A percentile compares a stretch with the other conserved stretches of the same genome.
These are phyloP conservation scores for Hyles vespertilio DNA, from an alignment of 1,140 invertebrate genomes.

Conservation along the genomic window DNA sequence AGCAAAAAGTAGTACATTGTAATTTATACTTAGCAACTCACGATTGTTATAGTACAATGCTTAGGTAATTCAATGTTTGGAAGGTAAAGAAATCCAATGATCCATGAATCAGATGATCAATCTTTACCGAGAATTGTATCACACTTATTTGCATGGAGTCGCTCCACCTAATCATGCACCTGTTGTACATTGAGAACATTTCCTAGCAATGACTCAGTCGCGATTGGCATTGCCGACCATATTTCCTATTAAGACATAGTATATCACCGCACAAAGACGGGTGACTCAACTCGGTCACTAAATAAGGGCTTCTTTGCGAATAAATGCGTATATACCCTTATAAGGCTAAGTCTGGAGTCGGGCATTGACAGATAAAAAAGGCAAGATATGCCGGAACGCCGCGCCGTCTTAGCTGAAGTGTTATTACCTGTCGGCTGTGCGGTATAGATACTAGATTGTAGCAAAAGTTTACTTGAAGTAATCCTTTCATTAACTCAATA, in stretches of 20 bases:
- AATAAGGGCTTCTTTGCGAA: slow-evolving; percentile 64
- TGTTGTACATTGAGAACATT: slow-evolving; percentile 39
- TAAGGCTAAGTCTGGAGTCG: slow-evolving; percentile 40
- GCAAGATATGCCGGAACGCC: slow-evolving; percentile 61
- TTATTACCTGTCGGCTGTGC: neutral
- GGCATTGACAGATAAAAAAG: slow-evolving; percentile 46
- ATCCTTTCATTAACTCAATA: too few relatives aligned
- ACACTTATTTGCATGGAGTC: slow-evolving; percentile 47
- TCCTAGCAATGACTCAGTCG: slow-evolving; percentile 48
- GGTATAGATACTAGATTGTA: too few relatives aligned
- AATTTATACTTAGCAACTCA: neutral
- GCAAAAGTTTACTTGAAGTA: too few relatives aligned
- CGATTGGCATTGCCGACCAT: slow-evolving; percentile 31
- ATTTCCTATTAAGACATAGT: slow-evolving; percentile 39
- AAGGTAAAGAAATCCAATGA: neutral
- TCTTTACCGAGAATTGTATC: slow-evolving; percentile 36
- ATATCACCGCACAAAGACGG: slow-evolving; percentile 42
- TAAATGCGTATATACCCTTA: slow-evolving; percentile 59
- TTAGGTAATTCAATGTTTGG: neutral
- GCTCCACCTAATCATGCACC: slow-evolving; percentile 47
- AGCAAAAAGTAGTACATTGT: neutral
- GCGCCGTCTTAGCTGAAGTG: slow-evolving; percentile 31
- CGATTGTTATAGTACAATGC: too few relatives aligned
- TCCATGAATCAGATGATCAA: neutral
- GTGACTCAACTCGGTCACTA: slow-evolving; percentile 51